Base-by-base conservation (phyloP, 2,113 vertebrate genomes). In the Vireo altiloquus region DNA sequence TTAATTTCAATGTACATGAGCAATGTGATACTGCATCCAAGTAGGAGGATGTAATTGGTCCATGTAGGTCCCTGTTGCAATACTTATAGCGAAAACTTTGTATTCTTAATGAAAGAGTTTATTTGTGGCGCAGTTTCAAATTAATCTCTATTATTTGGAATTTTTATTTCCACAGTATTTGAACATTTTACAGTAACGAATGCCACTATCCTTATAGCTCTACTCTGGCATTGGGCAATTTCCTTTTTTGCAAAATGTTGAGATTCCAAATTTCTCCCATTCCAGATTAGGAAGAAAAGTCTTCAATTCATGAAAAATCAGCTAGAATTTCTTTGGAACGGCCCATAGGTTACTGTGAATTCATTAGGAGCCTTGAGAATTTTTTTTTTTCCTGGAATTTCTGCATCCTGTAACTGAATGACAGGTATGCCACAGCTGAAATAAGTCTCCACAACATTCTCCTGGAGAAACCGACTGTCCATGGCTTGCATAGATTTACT, bases 1-100 rank as follows among this genome's bases (percentile, higher is more conserved):
- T 94, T 95, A 91, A 95, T 91, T 93, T 94, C 33, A 52, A 82
- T 87, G 64, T 78, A 95, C 94, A 94, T 91, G n/a, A 87, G 80
- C 47, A 84, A 84, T 4, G 3, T 83, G 90, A 94, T 53, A 68
- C 46, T 59, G 71, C 65, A 57, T 54, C 11, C 31, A 90, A 69
- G 35, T 69, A 46, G 20, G 13, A 77, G 54, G 46, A 66, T 93
- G 24, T 42, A 77, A 81, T 37, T 66, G 30, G 39, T 86, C 68
- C 47, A 31, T 54, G 64, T 13, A 61, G 23, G 40, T 77, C 75
- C 16, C 35, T n/a, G 5, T 49, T 83, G 17, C 8, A 4, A 59
- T 39, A 53, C 3, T 88, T 70, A 33, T 4, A 75, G 39, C 22
- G 35, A 91, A 69, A 80, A 54, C 33, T 77, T 82, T 60, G 20